Evolutionary conservation across 2,888 invertebrate species (phyloP).

Genomic region (Shargacucullia verbasci): DNA sequence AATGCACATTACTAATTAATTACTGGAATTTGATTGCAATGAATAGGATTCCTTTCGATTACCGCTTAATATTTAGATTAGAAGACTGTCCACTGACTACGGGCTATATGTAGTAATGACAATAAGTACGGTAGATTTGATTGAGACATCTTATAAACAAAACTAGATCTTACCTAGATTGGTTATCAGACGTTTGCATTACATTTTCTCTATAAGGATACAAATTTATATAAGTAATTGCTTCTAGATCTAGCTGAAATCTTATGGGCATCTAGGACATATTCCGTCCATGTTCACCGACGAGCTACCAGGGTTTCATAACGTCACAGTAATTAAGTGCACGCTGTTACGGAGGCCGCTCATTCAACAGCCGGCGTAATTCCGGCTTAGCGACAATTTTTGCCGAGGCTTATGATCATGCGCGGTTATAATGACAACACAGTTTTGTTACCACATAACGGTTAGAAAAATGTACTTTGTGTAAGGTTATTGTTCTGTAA

Average conservation of each 20-base stretch:
- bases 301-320: slow-evolving; percentile 38
- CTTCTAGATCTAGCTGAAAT: background rate
- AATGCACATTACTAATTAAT: no score
- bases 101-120: no score
- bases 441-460: no score
- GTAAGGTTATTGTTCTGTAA: slow-evolving; percentile 8
- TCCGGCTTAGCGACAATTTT: slow-evolving; percentile 28
- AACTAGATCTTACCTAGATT: no score
- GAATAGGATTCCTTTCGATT: no score
- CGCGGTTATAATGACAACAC: slow-evolving; percentile 1
- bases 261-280: slow-evolving; percentile 1
- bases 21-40: no score
- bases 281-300: slow-evolving; percentile 10
- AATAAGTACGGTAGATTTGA: no score
- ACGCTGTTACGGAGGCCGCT: slow-evolving; percentile 20
- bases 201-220: background rate
- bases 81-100: no score
- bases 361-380: slow-evolving; percentile 30
- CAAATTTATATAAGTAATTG: background rate
- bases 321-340: slow-evolving; percentile 26
- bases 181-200: background rate
- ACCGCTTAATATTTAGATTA: no score
- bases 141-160: no score
- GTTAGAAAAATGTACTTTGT: slow-evolving; percentile 12
- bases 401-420: slow-evolving; percentile 11